Base-by-base conservation (phyloP, 2,113 vertebrate species). In the Ctenomys sociabilis region DNA sequence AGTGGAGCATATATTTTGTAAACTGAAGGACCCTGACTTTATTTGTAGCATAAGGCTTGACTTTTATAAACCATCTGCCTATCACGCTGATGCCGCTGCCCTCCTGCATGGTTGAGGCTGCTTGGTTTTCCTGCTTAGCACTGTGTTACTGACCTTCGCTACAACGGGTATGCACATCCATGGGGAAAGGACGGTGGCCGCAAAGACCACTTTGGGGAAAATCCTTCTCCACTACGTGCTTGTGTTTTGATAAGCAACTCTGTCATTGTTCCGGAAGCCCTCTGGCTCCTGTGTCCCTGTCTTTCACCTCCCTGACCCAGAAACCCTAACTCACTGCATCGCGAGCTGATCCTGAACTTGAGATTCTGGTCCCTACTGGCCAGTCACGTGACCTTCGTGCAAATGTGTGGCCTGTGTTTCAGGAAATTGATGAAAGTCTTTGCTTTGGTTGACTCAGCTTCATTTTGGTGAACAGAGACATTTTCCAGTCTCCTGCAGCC, bases 41-140 rank as follows among this genome's bases (percentile, higher is more conserved):
- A 87, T 72, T 93, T 93, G 63, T 94, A 57, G 78, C 66, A 26
- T 63, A 61, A 89, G 45, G 85, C 17, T 2, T 54, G 75, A 87
- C 95, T 59, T 89, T 92, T 72, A 77, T 77, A 88, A 94, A 94
- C 78, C 66, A 88, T 85, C 72, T 85, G 35, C 95, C 85, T 63
- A 4, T 78, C 43, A 66, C 81, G 87, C 85, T 85, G 88, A 93
- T 40, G 66, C 24, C 85, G 5, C 30, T 89, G 35, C 64, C 24
- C 32, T 68, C 30, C 86, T 72, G 3, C 21, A 17, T 2, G 63
- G 32, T 24, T 54, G 40, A 32, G 45, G 22, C 45, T 52, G 43
- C 32, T 72, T 68, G 10, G 13, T 77, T 32, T 80, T 72, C 28
- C 4, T 77, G 24, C 95, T 72, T 77, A 12, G 11, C 26, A 52